Evolutionary conservation across 1,140 invertebrate genomes (phyloP).

Genomic region (Drosophila sp.): DNA sequence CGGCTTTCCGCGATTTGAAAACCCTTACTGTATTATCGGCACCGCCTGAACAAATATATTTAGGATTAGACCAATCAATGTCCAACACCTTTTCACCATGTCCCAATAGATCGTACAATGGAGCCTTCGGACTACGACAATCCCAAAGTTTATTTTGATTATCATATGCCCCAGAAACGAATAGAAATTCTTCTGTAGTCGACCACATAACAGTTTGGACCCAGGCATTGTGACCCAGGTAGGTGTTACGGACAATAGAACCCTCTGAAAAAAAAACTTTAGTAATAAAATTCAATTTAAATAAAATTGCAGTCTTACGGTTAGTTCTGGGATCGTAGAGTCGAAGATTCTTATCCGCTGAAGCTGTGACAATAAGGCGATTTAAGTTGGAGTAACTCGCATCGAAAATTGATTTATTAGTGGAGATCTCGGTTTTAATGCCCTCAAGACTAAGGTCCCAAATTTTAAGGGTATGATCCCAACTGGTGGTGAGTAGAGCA

Average conservation of each 20-base stretch:
- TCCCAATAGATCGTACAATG: constrained; percentile 95
- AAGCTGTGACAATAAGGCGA: constrained; percentile 91
- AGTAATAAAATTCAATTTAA: neutral
- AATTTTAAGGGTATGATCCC: constrained; percentile 97
- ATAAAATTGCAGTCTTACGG: constrained; percentile 84
- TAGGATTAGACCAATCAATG: constrained; percentile 96
- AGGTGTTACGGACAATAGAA: constrained; percentile 92
- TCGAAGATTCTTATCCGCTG: constrained; percentile 94
- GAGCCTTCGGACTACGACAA: constrained; percentile 94
- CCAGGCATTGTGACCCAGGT: constrained; percentile 96
- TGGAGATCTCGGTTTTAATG: constrained; percentile 91
- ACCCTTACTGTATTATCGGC: constrained; percentile 97
- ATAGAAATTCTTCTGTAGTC: constrained; percentile 91
- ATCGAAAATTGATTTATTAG: constrained; percentile 95
- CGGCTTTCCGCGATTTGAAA: constrained; percentile 88
- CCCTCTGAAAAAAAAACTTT: constrained; percentile 86
- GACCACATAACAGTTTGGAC: constrained; percentile 96
- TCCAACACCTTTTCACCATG: constrained; percentile 97
- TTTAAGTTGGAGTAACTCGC: constrained; percentile 92
- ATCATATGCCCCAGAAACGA: constrained; percentile 97
- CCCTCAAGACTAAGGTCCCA: constrained; percentile 96
- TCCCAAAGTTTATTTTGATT: constrained; percentile 97
- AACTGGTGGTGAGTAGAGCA: constrained; percentile 91
- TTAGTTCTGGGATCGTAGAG: constrained; percentile 95
- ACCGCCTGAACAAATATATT: constrained; percentile 94